A percentile compares a stretch with the other conserved stretches of the same genome.
phyloP scores from a whole-genome alignment of 2,797 vertebrate species.

The Chelmon rostratus region DNA sequence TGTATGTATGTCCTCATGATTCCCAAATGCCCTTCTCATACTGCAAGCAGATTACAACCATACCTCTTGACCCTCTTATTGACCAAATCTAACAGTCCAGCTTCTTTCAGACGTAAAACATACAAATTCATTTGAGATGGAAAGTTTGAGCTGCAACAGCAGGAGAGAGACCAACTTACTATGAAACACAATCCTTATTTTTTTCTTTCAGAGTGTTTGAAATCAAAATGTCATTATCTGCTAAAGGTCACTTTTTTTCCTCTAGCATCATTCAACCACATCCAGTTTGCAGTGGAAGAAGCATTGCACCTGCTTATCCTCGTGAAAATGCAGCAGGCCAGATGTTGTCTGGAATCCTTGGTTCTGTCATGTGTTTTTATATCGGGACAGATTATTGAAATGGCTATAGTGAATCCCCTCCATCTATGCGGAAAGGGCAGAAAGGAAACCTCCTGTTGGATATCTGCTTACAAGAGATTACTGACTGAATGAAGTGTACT shows the following conservation, averaged over 20 bases:
- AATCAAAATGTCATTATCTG: background rate
- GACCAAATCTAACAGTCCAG: background rate
- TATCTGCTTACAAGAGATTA: constrained; percentile 70
- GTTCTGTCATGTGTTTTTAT: constrained; percentile 54
- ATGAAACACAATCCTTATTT: background rate
- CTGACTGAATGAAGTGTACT: constrained; percentile 27
- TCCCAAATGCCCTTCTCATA: constrained; percentile 59
- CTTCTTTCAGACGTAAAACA: background rate
- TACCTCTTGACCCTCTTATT: constrained; percentile 7
- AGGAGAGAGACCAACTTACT: background rate
- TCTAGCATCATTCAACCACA: background rate
- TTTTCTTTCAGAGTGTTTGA: background rate
- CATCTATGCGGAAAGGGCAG: constrained; percentile 25
- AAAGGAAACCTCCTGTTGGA: constrained; percentile 54
- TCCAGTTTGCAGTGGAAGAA: constrained; percentile 17
- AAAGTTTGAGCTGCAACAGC: background rate
- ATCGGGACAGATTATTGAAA: constrained; percentile 72
- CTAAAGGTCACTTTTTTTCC: background rate
- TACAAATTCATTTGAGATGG: background rate
- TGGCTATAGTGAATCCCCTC: constrained; percentile 51
- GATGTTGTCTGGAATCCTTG: constrained; percentile 66
- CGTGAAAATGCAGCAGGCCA: constrained; percentile 46
- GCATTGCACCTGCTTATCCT: constrained; percentile 42
- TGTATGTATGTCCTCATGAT: constrained; percentile 36
- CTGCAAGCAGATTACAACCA: constrained; percentile 38